phyloP scores from a whole-genome alignment of 2,888 invertebrate species.

The Spodoptera picta region DNA sequence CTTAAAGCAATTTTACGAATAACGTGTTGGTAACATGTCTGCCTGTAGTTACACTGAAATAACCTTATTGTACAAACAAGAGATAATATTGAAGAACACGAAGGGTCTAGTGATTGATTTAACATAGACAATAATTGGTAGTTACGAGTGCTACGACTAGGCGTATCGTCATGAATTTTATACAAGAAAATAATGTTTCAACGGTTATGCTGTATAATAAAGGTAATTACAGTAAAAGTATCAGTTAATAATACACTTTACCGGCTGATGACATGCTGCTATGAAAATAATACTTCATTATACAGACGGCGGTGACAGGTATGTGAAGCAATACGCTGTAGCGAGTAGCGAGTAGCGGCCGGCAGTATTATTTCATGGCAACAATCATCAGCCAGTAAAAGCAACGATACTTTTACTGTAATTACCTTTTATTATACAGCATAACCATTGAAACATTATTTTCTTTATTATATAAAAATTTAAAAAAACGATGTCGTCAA shows the following conservation, averaged over 20 bases:
- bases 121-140: constrained; percentile 25
- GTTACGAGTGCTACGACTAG: constrained; percentile 17
- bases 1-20: constrained; percentile 3
- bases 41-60: background rate
- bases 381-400: too few species aligned
- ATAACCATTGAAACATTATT: too few species aligned
- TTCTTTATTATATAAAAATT: too few species aligned
- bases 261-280: constrained; percentile 11
- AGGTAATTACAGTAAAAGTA: constrained; percentile 24
- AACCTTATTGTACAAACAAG: constrained; percentile 9
- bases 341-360: constrained; percentile 10
- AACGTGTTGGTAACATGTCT: background rate
- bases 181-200: constrained; percentile 28
- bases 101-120: constrained; percentile 29
- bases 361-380: too few species aligned
- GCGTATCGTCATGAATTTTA: constrained; percentile 30
- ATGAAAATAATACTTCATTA: constrained; percentile 24
- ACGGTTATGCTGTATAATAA: constrained; percentile 29
- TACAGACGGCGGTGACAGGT: constrained; percentile 17
- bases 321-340: constrained; percentile 22
- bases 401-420: too few species aligned
- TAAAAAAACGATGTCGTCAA: too few species aligned
- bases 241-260: constrained; percentile 19
- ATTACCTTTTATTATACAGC: too few species aligned
- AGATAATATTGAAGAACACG: constrained; percentile 7